A percentile compares a stretch with the other conserved stretches of the same genome.
Evolutionary conservation across 2,113 vertebrate genomes (phyloP).

Genomic region (Aspidoscelis tigris): DNA sequence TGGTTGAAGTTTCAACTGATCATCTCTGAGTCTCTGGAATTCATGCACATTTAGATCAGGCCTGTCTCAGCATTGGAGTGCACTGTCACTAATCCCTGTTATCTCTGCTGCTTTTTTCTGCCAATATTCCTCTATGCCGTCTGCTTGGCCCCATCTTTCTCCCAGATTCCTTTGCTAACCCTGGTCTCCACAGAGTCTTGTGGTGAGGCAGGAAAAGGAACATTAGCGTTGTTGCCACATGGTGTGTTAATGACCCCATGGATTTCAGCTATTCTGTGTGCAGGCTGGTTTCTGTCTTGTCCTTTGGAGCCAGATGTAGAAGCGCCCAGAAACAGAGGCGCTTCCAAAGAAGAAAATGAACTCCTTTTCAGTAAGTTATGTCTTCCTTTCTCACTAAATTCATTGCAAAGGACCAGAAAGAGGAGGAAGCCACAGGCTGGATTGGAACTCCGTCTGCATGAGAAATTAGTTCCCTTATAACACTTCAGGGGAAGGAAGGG

Average conservation of each 20-base stretch:
- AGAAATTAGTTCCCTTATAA: too few species aligned
- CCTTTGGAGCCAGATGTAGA: background rate
- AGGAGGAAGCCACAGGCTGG: too few species aligned
- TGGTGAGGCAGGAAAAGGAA: background rate
- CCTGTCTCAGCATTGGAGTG: background rate
- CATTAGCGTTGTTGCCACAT: background rate
- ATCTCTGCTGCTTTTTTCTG: background rate
- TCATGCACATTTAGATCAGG: background rate
- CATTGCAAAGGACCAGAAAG: too few species aligned
- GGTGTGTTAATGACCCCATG: background rate
- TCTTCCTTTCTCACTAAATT: background rate
- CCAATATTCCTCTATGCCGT: background rate
- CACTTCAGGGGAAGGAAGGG: too few species aligned
- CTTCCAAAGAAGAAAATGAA: too few species aligned
- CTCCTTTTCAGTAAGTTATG: background rate
- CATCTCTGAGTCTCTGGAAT: background rate
- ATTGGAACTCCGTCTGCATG: too few species aligned
- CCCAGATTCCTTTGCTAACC: conserved; percentile 3
- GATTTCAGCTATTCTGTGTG: too few species aligned
- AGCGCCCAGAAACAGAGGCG: background rate
- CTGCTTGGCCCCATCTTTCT: background rate
- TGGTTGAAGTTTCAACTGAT: background rate
- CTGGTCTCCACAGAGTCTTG: background rate
- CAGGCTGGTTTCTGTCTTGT: too few species aligned
- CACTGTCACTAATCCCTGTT: background rate